phyloP scores from a whole-genome alignment of 2,113 vertebrate genomes.

The Melanocharis versteri region DNA sequence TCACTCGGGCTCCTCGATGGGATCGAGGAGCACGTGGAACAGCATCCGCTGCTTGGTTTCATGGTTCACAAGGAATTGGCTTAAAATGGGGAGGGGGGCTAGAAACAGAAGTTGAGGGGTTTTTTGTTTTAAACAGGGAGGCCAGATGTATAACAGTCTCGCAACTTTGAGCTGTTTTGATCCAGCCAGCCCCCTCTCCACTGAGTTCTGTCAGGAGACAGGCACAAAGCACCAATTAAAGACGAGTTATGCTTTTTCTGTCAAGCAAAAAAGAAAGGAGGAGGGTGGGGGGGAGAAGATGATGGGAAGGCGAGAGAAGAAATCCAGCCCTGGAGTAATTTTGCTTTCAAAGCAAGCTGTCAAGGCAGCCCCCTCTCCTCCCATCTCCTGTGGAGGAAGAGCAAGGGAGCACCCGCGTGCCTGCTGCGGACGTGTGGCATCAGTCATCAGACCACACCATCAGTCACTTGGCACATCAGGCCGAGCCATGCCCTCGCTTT shows the following conservation, averaged over 20 bases:
- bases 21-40: neutral
- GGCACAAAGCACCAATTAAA: constrained; percentile 60
- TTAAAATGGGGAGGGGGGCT: neutral
- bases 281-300: neutral
- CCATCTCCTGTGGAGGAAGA: neutral
- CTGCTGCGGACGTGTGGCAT: neutral
- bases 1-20: neutral
- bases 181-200: constrained; percentile 3
- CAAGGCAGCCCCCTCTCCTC: constrained; percentile 1
- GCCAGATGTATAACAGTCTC: neutral
- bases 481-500: neutral
- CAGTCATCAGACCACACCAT: constrained; percentile 19
- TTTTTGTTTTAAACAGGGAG: neutral
- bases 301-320: neutral
- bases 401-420: neutral
- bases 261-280: neutral
- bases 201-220: constrained; percentile 46
- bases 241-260: constrained; percentile 56
- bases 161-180: constrained; percentile 4
- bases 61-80: neutral
- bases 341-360: constrained; percentile 52
- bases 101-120: neutral
- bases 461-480: constrained; percentile 16
- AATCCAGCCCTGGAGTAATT: constrained; percentile 23
- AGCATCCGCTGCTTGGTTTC: fast-evolving